phyloP scores from a whole-genome alignment of 2,888 invertebrate species.

The Tricholauxania praeusta region DNA sequence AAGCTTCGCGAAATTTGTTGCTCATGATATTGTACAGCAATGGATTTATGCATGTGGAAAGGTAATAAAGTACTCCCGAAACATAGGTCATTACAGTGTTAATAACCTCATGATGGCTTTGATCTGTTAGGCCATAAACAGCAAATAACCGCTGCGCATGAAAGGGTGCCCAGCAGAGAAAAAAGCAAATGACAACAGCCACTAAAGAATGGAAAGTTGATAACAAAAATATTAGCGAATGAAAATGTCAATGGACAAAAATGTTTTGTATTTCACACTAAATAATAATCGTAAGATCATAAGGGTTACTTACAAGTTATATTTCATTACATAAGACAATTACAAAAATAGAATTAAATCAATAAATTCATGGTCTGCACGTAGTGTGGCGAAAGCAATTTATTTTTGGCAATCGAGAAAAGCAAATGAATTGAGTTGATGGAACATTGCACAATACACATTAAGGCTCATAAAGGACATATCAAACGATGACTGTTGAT shows the following conservation, averaged over 20 bases:
- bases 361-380: conserved; percentile 1
- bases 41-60: conserved; percentile 94
- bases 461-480: too few relatives aligned
- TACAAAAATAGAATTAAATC: not conserved
- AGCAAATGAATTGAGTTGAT: too few relatives aligned
- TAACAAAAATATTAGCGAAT: conserved; percentile 1
- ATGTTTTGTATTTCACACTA: conserved; percentile 22
- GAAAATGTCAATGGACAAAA: conserved; percentile 24
- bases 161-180: conserved; percentile 93
- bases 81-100: conserved; percentile 73
- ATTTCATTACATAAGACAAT: too few relatives aligned
- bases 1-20: conserved; percentile 91
- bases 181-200: conserved; percentile 91
- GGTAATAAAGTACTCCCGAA: conserved; percentile 90
- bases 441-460: too few relatives aligned
- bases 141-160: conserved; percentile 89
- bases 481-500: too few relatives aligned
- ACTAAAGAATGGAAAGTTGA: conserved; percentile 70
- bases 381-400: not conserved
- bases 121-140: conserved; percentile 66
- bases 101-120: conserved; percentile 55
- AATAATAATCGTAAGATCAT: conserved; percentile 19
- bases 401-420: too few relatives aligned
- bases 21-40: conserved; percentile 95
- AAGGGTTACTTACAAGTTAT: not conserved